These are phyloP conservation scores for Hylaea fasciaria DNA, from an alignment of 2,888 invertebrate genomes.

Conservation along the genomic window DNA sequence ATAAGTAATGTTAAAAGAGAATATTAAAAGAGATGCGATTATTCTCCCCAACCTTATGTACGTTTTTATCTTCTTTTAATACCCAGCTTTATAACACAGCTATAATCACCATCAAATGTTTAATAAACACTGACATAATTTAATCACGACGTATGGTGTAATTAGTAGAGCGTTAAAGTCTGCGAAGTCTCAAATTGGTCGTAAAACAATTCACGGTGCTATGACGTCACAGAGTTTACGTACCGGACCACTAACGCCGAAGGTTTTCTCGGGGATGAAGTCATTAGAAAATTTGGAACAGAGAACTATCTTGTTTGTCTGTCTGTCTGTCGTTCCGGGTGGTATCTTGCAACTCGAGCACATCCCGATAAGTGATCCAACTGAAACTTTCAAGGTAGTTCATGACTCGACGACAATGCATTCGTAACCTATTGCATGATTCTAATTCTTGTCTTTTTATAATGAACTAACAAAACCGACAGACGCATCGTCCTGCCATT, in stretches of 20 bases:
- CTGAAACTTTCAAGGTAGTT: too few species aligned
- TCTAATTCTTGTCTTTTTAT: too few species aligned
- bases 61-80: neutral
- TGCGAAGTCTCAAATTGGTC: slow-evolving; percentile 40
- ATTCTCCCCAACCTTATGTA: too few species aligned
- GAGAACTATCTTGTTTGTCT: slow-evolving; percentile 13
- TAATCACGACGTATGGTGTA: slow-evolving; percentile 29
- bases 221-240: slow-evolving; percentile 34
- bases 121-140: slow-evolving; percentile 22
- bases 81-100: neutral
- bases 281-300: slow-evolving; percentile 25
- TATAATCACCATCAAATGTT: slow-evolving; percentile 18
- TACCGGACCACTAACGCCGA: slow-evolving; percentile 10
- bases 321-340: too few species aligned
- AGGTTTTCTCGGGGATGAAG: slow-evolving; percentile 19
- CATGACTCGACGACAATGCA: too few species aligned
- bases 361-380: too few species aligned
- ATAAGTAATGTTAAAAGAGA: too few species aligned
- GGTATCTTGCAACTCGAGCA: too few species aligned
- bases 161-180: slow-evolving; percentile 39
- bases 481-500: too few species aligned
- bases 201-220: slow-evolving; percentile 36
- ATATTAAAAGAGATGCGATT: too few species aligned
- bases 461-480: too few species aligned
- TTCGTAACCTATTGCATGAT: too few species aligned